Percentiles rank a stretch among this genome's conserved stretches.
Evolutionary conservation across 1,140 invertebrate species (phyloP).

Genomic region (Anthonomus grandis): DNA sequence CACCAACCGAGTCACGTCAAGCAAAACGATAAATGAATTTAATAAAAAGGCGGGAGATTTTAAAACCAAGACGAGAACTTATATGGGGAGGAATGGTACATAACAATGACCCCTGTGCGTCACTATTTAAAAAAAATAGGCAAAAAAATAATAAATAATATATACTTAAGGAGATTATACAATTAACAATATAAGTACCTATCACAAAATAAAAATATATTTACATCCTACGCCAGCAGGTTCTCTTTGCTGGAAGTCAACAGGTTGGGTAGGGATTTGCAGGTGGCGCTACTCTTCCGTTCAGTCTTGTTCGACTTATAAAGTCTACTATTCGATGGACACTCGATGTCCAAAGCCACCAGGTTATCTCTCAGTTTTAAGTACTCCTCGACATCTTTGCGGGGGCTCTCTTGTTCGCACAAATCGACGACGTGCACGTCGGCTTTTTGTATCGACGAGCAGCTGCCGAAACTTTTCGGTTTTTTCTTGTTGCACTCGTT

Average conservation of each 20-base stretch:
- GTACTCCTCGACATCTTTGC: conserved; percentile 21
- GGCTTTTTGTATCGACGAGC: conserved; percentile 37
- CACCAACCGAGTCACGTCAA: too few relatives aligned
- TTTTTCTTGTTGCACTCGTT: conserved; percentile 30
- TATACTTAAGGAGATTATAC: conserved; percentile 4
- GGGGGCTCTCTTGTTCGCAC: conserved; percentile 35
- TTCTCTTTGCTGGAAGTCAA: conserved; percentile 61
- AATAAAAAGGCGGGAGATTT: too few relatives aligned
- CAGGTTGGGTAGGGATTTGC: conserved; percentile 60
- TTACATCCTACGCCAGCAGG: conserved; percentile 50
- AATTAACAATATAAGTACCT: conserved; percentile 25
- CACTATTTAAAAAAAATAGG: too few relatives aligned
- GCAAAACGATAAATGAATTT: too few relatives aligned
- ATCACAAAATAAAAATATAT: conserved; percentile 5
- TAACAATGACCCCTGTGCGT: too few relatives aligned
- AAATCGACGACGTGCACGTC: conserved; percentile 39
- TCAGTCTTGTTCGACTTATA: conserved; percentile 39
- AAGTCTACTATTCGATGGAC: conserved; percentile 32
- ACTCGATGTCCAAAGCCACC: conserved; percentile 53
- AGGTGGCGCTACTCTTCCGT: conserved; percentile 31
- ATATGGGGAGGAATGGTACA: too few relatives aligned
- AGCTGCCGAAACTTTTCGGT: conserved; percentile 28
- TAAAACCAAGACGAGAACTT: too few relatives aligned
- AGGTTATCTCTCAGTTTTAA: conserved; percentile 42
- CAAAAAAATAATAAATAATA: conserved; percentile 6